Percentiles rank a stretch among this genome's conserved stretches.
phyloP scores from a whole-genome alignment of 1,140 invertebrate genomes.

The Penaeus vannamei region DNA sequence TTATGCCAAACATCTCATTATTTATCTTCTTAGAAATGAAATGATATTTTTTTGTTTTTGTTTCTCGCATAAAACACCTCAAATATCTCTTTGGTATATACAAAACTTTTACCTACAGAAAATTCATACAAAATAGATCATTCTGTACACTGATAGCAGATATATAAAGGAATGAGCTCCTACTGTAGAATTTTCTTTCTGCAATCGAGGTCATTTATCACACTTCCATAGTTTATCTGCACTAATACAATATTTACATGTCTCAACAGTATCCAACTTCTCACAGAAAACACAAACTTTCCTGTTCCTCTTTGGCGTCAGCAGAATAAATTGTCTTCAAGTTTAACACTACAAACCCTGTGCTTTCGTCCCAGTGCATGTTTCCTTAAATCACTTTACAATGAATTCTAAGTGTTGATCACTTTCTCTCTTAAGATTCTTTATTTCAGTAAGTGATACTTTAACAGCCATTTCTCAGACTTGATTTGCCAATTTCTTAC shows the following conservation, averaged over 20 bases:
- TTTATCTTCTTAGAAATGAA: too few relatives aligned
- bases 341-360: conserved; percentile 50
- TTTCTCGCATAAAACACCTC: conserved; percentile 39
- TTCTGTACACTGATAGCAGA: conserved; percentile 55
- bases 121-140: conserved; percentile 62
- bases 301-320: conserved; percentile 42
- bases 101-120: conserved; percentile 55
- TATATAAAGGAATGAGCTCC: conserved; percentile 53
- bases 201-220: too few relatives aligned
- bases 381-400: too few relatives aligned
- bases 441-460: too few relatives aligned
- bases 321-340: conserved; percentile 3
- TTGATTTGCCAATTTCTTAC: too few relatives aligned
- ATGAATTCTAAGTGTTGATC: background rate
- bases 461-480: too few relatives aligned
- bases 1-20: too few relatives aligned
- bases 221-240: too few relatives aligned
- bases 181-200: too few relatives aligned
- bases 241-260: background rate
- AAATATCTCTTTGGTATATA: conserved; percentile 46
- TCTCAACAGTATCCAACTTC: background rate
- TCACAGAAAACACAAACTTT: background rate
- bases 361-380: background rate
- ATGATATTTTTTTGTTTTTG: background rate
- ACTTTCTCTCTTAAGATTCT: too few relatives aligned